Conservation (phyloP, 2,113 vertebrate species). For the Calypte anna region DNA sequence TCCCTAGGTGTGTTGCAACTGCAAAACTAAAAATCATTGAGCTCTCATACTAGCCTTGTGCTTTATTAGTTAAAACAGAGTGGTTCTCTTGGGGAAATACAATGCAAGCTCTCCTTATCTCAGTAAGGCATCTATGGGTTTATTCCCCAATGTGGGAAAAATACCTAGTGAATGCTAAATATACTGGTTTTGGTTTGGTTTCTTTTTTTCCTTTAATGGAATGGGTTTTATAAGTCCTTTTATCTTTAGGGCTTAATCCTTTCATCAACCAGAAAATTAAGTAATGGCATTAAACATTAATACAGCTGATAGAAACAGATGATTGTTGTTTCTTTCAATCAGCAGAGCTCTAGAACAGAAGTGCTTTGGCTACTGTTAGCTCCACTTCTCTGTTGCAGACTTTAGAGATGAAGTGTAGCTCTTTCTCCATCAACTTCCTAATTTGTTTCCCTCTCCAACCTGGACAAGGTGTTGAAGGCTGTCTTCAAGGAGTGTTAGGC, state of each 20-base stretch:
- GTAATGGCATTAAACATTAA: not conserved
- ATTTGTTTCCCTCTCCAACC: not conserved
- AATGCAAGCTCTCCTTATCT: not conserved
- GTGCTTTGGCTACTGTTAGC: not conserved
- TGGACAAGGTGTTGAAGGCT: not conserved
- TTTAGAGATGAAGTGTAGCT: fast-evolving
- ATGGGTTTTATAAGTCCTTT: not conserved
- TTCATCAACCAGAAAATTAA: not conserved
- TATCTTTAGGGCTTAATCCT: not conserved
- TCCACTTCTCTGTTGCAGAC: not conserved
- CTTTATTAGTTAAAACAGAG: not conserved
- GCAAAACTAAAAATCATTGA: not conserved
- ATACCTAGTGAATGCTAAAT: not conserved
- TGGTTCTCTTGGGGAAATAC: not conserved
- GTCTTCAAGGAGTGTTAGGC: not conserved
- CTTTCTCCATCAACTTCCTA: not conserved
- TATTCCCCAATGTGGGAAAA: not conserved
- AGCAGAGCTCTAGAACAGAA: not conserved
- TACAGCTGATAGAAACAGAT: not conserved
- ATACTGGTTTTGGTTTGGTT: not conserved
- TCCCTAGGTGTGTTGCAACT: not conserved
- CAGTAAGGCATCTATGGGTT: not conserved
- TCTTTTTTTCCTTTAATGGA: not conserved
- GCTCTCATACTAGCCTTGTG: not conserved
- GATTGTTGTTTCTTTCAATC: not conserved